Base-by-base conservation (phyloP, 2,888 invertebrate species). In the Harmothoe impar region DNA sequence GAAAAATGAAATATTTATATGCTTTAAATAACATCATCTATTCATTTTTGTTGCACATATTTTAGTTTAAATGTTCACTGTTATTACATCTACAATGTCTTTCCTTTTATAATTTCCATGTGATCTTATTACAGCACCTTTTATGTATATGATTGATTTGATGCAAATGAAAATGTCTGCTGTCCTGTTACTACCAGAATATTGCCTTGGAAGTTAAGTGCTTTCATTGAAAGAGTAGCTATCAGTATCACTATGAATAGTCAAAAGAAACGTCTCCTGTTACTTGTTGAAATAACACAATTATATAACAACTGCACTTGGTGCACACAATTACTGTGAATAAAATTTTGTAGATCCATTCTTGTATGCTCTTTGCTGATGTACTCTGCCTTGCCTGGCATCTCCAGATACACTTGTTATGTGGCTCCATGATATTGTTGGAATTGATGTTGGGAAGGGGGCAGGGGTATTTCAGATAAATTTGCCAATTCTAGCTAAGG, bases 261-360 rank as follows among this genome's bases (percentile, higher is more conserved):
- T 29, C 31, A 29, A n/a, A n/a, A 7, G 31, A 72, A 72, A 17
- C 5, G 3, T 23, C 31, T 72, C n/a, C 15, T 15, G 72, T 62
- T 43, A 62, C 20, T 72, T 72, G 72, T 15, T 29, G 31, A 25
- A 29, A 72, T 29, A 72, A 29, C 29, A 72, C 25, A 15, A 15
- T 72, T 7, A 72, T 29, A 72, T n/a, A 72, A 7, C 72, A 72
- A 72, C 72, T 29, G 25, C 72, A 72, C 72, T n/a, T 72, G 72
- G 31, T 72, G 72, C 72, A 72, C 72, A 62, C 72, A 15, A 72
- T 29, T 29, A 72, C 72, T 72, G 72, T 72, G 72, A 72, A 72
- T 72, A 72, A 72, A 72, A 12, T 25, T 72, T 72, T 72, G 72
- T 72, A 72, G 72, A 72, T n/a, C 15, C 15, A 62, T 62, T n/a